Evolutionary conservation across 2,888 invertebrate genomes (phyloP).

Genomic region (Drosophila ezoana): DNA sequence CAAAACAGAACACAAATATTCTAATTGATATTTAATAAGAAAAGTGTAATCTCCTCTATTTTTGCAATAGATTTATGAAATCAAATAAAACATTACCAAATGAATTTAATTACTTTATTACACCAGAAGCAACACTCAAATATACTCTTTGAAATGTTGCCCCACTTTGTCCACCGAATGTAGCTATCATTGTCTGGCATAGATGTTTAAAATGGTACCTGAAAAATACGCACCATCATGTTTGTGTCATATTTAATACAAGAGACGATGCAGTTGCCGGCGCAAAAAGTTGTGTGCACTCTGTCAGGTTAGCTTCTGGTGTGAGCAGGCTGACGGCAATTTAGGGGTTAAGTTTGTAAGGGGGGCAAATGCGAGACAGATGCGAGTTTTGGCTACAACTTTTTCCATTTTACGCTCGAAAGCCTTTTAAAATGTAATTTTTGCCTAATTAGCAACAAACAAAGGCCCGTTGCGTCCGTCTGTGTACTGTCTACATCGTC

Average conservation of each 20-base stretch:
- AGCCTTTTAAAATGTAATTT: slow-evolving; percentile 78
- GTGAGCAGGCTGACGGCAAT: slow-evolving; percentile 23
- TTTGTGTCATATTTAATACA: slow-evolving; percentile 60
- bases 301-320: slow-evolving; percentile 54
- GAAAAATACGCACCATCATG: slow-evolving; percentile 33
- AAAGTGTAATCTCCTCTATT: too few species aligned
- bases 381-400: slow-evolving; percentile 58
- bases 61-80: too few species aligned
- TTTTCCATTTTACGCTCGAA: slow-evolving; percentile 82
- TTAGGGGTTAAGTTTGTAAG: slow-evolving; percentile 8
- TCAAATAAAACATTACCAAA: not conserved
- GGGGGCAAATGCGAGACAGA: slow-evolving; percentile 16
- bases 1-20: too few species aligned
- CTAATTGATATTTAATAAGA: not conserved
- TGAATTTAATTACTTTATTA: not conserved
- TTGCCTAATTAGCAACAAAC: slow-evolving; percentile 82
- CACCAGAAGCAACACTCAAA: too few species aligned
- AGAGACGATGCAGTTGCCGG: slow-evolving; percentile 43
- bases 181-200: not conserved
- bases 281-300: slow-evolving; percentile 64
- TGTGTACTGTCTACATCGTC: slow-evolving; percentile 8
- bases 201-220: slow-evolving; percentile 2
- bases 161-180: not conserved
- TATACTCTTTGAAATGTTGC: not conserved
- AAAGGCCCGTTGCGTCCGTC: slow-evolving; percentile 34